Base-by-base conservation (phyloP, 2,797 vertebrate species). In the Podarcis lilfordi region DNA sequence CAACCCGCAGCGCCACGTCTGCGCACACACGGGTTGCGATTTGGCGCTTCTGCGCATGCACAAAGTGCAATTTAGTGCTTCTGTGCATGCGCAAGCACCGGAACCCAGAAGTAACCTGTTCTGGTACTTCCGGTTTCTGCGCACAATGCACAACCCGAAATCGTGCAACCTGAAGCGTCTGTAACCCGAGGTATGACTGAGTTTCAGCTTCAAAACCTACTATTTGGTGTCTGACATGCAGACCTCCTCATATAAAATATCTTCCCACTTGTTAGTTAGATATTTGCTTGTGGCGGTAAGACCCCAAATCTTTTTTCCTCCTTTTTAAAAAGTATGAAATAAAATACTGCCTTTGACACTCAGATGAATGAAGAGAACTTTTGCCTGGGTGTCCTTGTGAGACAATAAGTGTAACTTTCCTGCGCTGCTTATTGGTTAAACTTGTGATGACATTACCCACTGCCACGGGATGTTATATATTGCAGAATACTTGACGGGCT, bases 401-500 rank as follows among this genome's bases (percentile, higher is more conserved):
- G 90, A 80, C 91, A 86, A n/a, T 32, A 37, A 50, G 7, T 27
- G 7, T 74, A 25, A 55, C 29, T 72, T 84, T 90, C n/a, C 80
- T 83, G 81, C 32, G 80, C 2, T 86, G 83, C 89, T 89, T 88
- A 7, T 86, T 86, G 77, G 10, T 87, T 91, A 86, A 91, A 86
- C 15, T 29, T 77, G 84, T 92, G 91, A n/a, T 72, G 85, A 83
- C 43, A 89, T 90, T 81, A 10, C 86, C n/a, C 64, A 80, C 66
- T 71, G 1, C 0, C 0, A 4, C 78, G 59, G 87, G 82, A 1
- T 88, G 88, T 90, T 93, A 74, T 15, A 5, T 91, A 93, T 90
- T 89, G 92, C 78, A 86, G 92, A 89, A 87, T 83, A 85, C 82
- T 89, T 93, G 90, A 92, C 88, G 92, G 3, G 45, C 71, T 55